Conservation (phyloP, 2,797 vertebrate genomes). For the Cryptoblepharus egeriae region DNA sequence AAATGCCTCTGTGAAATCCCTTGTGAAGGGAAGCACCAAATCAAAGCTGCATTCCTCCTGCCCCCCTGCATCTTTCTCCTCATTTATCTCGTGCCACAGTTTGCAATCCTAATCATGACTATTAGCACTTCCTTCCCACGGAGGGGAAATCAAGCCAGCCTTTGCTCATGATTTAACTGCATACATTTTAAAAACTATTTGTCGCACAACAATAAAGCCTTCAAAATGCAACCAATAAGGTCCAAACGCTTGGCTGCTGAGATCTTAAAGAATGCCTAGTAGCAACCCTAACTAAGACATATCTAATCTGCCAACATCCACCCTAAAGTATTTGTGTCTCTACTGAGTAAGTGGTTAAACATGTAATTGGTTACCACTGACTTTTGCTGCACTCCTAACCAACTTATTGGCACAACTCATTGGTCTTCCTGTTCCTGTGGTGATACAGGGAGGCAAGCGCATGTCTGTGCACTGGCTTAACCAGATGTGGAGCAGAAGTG, state of each 20-base stretch:
- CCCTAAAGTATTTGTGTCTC: too few species aligned
- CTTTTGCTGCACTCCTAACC: too few species aligned
- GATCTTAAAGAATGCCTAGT: too few species aligned
- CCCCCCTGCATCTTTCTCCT: not conserved
- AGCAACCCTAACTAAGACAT: too few species aligned
- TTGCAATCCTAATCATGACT: not conserved
- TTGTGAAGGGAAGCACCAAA: not conserved
- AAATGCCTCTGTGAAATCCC: not conserved
- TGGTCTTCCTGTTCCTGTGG: too few species aligned
- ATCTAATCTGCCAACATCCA: too few species aligned
- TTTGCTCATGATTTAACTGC: not conserved
- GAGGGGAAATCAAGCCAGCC: not conserved
- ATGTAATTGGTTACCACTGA: too few species aligned
- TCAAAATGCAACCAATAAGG: not conserved
- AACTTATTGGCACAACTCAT: too few species aligned
- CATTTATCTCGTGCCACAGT: not conserved
- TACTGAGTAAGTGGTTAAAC: too few species aligned
- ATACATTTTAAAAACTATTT: not conserved
- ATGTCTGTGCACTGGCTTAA: too few species aligned
- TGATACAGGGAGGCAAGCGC: too few species aligned
- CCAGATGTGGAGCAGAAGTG: too few species aligned
- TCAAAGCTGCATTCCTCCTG: not conserved
- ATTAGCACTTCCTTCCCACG: not conserved
- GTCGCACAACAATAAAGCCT: not conserved
- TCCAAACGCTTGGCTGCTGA: not conserved